Base-by-base conservation (phyloP, 2,888 invertebrate species). In the Herminia tarsipennalis region DNA sequence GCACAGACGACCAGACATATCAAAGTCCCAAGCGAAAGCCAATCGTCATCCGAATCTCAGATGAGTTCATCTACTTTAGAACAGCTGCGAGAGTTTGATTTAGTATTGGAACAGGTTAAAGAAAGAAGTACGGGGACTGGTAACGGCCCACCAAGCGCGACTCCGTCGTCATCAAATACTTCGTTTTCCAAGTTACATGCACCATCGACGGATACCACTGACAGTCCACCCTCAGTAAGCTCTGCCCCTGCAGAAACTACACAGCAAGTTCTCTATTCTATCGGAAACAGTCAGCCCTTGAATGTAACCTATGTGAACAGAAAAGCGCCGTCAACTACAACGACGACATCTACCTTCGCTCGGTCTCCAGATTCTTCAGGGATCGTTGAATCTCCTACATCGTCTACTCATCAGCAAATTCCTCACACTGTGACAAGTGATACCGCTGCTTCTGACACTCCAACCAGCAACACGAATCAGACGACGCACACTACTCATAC, bases 81-180 rank as follows among this genome's bases (percentile, higher is more conserved):
- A 78, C 96, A 96, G 68, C 78, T 96, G 5, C 86, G 95, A 40
- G 96, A 96, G 74, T 96, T 96, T 66, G 96, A 96, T 74, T 94
- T 95, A 86, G 96, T 96, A 0, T 86, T 96, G 48, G 96, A 96
- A 70, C 95, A 96, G 86, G 95, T 96, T 0, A 96, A 95, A 73
- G 95, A 95, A 76, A 88, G 95, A 49, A 95, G 95, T 28, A 47
- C 46, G 2, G 46, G 46, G 8, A 46, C 40, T 12, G 16, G 14
- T 5, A 94, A 93, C 14, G 94, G 93, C 2, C 93, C 93, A 54
- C 93, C 93, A 0, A 80, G 70, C 35, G 56, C 76, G 10, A 78
- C 63, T 24, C 51, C 78, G 4, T 36, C 36, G 12, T 24, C n/a
- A n/a, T 75, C 61, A 29, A 78, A 41, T 30, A 56, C n/a, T 8